phyloP scores from a whole-genome alignment of 2,113 vertebrate genomes.

The Hystrix cristata region DNA sequence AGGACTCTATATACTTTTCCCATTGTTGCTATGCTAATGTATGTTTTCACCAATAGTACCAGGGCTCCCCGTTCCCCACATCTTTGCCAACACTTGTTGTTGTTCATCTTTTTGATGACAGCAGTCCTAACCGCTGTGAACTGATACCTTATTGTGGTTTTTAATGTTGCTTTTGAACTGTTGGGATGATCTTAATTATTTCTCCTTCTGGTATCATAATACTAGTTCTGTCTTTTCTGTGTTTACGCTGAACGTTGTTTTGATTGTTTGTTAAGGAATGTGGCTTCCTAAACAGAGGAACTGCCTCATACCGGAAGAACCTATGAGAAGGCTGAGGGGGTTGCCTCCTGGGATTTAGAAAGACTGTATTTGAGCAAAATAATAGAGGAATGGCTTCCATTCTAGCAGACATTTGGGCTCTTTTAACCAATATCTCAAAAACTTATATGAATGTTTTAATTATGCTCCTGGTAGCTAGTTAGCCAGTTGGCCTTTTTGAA shows the following conservation, averaged over 20 bases:
- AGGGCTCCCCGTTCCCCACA: background rate
- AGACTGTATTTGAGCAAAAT: background rate
- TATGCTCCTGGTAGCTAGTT: background rate
- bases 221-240: background rate
- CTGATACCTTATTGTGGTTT: background rate
- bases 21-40: background rate
- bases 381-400: background rate
- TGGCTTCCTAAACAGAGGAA: background rate
- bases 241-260: background rate
- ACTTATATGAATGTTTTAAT: background rate
- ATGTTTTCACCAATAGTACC: too few relatives aligned
- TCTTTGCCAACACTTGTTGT: background rate
- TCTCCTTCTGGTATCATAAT: background rate
- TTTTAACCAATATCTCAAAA: conserved; percentile 37
- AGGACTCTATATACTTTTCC: background rate
- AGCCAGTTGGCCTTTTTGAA: conserved; percentile 47
- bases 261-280: background rate
- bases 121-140: background rate
- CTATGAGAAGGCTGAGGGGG: background rate
- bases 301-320: background rate
- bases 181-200: background rate
- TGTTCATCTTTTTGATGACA: background rate
- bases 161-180: background rate
- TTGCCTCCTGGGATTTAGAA: background rate
- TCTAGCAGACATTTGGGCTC: background rate